Evolutionary conservation across 2,113 vertebrate genomes (phyloP).

Genomic region (Gallinago media): DNA sequence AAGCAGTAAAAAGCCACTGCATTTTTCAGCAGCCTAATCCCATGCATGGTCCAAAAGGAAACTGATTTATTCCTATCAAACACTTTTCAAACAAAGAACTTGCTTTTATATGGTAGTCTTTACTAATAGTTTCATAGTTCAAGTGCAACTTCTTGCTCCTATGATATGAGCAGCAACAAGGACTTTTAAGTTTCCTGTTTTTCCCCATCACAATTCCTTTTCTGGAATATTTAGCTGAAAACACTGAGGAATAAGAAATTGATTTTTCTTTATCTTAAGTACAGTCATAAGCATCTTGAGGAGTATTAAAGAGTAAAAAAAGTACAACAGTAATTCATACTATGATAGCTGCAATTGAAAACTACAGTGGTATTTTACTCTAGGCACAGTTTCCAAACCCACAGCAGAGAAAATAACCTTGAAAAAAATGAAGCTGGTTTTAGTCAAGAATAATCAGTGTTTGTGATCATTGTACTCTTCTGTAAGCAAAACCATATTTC

Average conservation of each 20-base stretch:
- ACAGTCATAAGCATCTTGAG: background rate
- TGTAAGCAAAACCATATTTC: background rate
- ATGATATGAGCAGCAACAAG: background rate
- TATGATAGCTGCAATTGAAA: background rate
- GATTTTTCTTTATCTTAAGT: background rate
- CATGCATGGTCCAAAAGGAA: background rate
- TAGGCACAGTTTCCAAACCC: background rate
- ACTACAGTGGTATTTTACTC: background rate
- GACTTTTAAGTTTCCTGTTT: background rate
- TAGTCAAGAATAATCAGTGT: background rate
- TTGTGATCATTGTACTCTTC: background rate
- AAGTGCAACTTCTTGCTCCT: background rate
- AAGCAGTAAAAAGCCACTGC: background rate
- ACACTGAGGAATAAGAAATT: background rate
- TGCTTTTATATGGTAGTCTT: background rate
- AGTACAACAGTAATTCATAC: background rate
- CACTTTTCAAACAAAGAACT: background rate
- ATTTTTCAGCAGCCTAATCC: background rate
- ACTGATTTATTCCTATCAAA: background rate
- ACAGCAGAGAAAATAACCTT: background rate
- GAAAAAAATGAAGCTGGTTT: background rate
- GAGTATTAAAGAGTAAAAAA: background rate
- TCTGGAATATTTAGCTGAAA: background rate
- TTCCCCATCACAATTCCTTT: background rate
- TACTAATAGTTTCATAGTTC: background rate